Evolutionary conservation across 2,888 invertebrate genomes (phyloP).

Genomic region (Cheilosia scutellata): DNA sequence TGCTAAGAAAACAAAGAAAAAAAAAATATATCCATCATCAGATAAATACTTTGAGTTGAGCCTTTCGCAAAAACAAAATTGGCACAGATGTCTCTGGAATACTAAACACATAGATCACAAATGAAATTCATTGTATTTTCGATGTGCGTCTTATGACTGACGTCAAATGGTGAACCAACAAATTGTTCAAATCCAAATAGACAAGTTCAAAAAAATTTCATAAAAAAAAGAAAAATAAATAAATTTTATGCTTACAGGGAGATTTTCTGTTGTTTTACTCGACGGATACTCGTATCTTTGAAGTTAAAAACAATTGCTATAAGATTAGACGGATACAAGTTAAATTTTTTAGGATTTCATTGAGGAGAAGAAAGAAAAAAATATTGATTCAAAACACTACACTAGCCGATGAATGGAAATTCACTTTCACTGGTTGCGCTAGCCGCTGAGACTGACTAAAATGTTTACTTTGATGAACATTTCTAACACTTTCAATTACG

Average conservation of each 20-base stretch:
- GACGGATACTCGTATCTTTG: not conserved
- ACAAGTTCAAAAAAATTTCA: constrained; percentile 26
- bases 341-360: not conserved
- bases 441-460: constrained; percentile 28
- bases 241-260: constrained; percentile 2
- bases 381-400: not conserved
- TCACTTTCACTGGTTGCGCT: constrained; percentile 56
- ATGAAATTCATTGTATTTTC: constrained; percentile 52
- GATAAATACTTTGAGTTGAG: constrained; percentile 2
- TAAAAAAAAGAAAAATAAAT: not conserved
- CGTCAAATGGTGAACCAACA: constrained; percentile 39
- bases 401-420: constrained; percentile 10
- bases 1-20: not conserved
- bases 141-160: constrained; percentile 13
- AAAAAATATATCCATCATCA: not conserved
- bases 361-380: not conserved
- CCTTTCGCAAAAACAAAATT: constrained; percentile 16
- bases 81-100: constrained; percentile 68
- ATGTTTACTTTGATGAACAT: constrained; percentile 27
- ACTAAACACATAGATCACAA: constrained; percentile 24
- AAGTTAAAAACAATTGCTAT: not conserved
- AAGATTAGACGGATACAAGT: not conserved
- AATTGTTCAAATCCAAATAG: not conserved
- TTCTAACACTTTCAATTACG: constrained; percentile 28
- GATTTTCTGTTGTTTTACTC: not conserved